Base-by-base conservation (phyloP, 2,888 invertebrate genomes). In the Melanophora roralis region DNA sequence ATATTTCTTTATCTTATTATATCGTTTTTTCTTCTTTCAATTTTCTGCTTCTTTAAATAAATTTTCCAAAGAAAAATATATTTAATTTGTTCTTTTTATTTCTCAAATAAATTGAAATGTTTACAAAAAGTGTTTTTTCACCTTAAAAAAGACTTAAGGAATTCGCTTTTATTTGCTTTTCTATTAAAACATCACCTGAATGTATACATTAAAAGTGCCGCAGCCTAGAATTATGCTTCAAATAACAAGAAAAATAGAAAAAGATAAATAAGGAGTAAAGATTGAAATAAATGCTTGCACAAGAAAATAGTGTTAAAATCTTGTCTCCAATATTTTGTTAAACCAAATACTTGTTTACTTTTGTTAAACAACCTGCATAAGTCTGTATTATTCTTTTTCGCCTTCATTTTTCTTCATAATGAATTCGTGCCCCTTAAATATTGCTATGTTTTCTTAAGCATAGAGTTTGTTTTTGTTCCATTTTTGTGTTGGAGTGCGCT, bases 321-420 rank as follows among this genome's bases (percentile, higher is more conserved):
- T 76, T 76, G 68, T 65, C 69, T 71, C 43, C 57, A 69, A 49
- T 64, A 59, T 65, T 74, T 74, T 57, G 65, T 49, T 74, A 34
- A 57, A 64, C 64, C 55, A 69, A 64, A 64, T 71, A 43, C 43
- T 65, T 77, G 69, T 77, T 77, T 77, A 51, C 76, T 34, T 64
- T 47, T 57, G 60, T 49, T 57, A 77, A 69, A 77, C 57, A 77
- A 77, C 76, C 76, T 71, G 69, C 76, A 77, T 77, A 71, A 77
- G 69, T 36, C 47, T 40, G 55, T 49, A 21, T 27, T 27, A 21
- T 19, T 36, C n/a, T 23, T 45, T 45, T 12, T 51, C 34, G 36
- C 27, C 19, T 51, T 3, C 45, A 55, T 23, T 55, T 19, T 12
- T 59, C 32, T 23, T 34, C 12, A 47, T 40, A 73, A 65, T 49